Evolutionary conservation across 2,888 invertebrate genomes (phyloP), one percentile per base, ranked within the genome.

Genomic region (Torymus texanus): DNA sequence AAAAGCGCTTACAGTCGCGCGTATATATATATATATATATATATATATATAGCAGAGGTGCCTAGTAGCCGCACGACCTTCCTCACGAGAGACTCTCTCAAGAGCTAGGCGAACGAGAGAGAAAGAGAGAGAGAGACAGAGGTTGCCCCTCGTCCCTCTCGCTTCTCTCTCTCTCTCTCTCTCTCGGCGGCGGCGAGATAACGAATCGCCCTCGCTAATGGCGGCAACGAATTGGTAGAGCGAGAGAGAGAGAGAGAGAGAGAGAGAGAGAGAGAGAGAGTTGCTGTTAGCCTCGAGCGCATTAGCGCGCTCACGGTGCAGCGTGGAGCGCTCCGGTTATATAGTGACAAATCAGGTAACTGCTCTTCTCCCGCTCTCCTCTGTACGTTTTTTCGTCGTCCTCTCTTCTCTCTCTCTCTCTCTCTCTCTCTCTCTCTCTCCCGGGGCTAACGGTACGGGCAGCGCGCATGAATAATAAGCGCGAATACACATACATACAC

Each of bases 301-400:
- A 76, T 76, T 76, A 70, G 62, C 63, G 51, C n/a, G 41, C 3
- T 68, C 41, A 41, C 41, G 41, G 21, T 41, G 29, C 58, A 18
- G 55, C 13, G 16, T 14, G 24, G 41, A 5, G 10, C 51, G 71
- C 71, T 71, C 65, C 65, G 63, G 70, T 79, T 80, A 68, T 65
- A 72, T 73, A 79, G 73, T 81, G 81, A 83, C 82, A 82, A 83
- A 83, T 82, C 80, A 77, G 79, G 63, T 78, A 82, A 82, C 78
- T 77, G 80, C 76, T 74, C 24, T 77, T 73, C 73, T 58, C 21
- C n/a, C 16, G 62, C 62, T 53, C n/a, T 68, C 56, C 62, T 53
- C n/a, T 68, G n/a, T 53, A 5, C 24, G 18, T 55, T 24, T 56
- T 21, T 58, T 59, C 29, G 16, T 50, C n/a, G 10, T 18, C 41